Evolutionary conservation across 2,113 vertebrate genomes (phyloP).

Genomic region (Artemisiospiza belli): DNA sequence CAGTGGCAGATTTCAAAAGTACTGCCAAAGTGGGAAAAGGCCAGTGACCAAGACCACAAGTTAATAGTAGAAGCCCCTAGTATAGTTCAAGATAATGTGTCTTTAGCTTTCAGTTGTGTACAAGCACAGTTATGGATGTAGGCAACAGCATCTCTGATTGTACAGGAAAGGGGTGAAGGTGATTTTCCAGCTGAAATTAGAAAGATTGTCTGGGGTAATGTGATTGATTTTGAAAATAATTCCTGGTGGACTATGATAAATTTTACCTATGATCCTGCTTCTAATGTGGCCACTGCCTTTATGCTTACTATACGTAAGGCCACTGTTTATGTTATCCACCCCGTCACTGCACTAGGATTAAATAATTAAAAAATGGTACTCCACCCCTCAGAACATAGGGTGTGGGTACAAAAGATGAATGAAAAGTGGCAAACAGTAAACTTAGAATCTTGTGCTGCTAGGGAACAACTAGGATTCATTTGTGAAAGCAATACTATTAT

Average conservation of each 20-base stretch:
- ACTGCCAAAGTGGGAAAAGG: neutral
- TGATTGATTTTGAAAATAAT: neutral
- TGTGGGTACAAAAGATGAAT: neutral
- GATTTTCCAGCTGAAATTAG: no score
- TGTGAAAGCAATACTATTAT: neutral
- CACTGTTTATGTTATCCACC: neutral
- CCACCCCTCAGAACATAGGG: neutral
- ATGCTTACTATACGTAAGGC: neutral
- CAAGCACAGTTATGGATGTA: neutral
- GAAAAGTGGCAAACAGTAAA: neutral
- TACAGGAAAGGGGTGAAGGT: neutral
- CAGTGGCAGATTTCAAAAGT: neutral
- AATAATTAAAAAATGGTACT: neutral
- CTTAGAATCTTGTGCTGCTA: neutral
- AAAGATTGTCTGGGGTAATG: neutral
- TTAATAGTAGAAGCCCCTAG: neutral
- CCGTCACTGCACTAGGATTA: neutral
- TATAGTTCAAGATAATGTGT: neutral
- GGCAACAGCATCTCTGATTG: neutral
- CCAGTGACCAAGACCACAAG: neutral
- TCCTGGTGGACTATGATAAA: neutral
- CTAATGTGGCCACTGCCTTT: neutral
- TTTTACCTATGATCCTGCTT: neutral
- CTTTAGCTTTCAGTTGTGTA: neutral
- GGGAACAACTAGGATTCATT: neutral